These are phyloP conservation scores for Maniola jurtina DNA, from an alignment of 1,140 invertebrate genomes.

Conservation along the genomic window DNA sequence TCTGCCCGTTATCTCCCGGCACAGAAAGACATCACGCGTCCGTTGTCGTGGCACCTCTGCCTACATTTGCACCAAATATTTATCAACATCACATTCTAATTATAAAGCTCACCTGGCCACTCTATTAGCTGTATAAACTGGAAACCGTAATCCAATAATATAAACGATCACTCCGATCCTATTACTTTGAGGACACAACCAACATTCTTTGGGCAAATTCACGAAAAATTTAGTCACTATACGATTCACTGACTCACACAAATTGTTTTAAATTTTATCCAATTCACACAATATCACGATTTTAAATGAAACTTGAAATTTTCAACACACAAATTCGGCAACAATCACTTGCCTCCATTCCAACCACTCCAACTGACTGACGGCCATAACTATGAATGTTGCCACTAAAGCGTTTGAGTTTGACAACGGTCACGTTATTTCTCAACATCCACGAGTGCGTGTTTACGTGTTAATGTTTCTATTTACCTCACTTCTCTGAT, in stretches of 20 bases:
- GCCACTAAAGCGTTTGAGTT: slow-evolving; percentile 48
- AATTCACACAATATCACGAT: slow-evolving; percentile 59
- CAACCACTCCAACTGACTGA: slow-evolving; percentile 63
- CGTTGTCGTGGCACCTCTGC: slow-evolving; percentile 59
- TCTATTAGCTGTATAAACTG: slow-evolving; percentile 62
- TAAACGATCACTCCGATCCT: slow-evolving; percentile 67
- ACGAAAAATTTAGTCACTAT: slow-evolving; percentile 57
- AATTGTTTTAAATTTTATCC: slow-evolving; percentile 45
- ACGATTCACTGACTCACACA: slow-evolving; percentile 59
- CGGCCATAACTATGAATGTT: slow-evolving; percentile 75
- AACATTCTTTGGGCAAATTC: slow-evolving; percentile 62
- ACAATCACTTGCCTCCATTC: slow-evolving; percentile 54
- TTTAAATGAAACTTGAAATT: slow-evolving; percentile 55
- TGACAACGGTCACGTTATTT: slow-evolving; percentile 58
- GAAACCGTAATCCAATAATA: slow-evolving; percentile 73
- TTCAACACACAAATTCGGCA: slow-evolving; percentile 61
- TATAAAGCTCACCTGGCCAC: slow-evolving; percentile 56
- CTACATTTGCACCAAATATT: slow-evolving; percentile 25
- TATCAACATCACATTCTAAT: slow-evolving; percentile 25
- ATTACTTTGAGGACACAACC: slow-evolving; percentile 70
- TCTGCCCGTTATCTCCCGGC: slow-evolving; percentile 71
- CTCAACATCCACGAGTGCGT: slow-evolving; percentile 47
- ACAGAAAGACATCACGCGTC: slow-evolving; percentile 48
- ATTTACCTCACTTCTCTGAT: slow-evolving; percentile 8
- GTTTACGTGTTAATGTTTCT: slow-evolving; percentile 38